These are phyloP conservation scores for Parelbella ahira DNA, from an alignment of 2,888 invertebrate genomes.

Conservation along the genomic window DNA sequence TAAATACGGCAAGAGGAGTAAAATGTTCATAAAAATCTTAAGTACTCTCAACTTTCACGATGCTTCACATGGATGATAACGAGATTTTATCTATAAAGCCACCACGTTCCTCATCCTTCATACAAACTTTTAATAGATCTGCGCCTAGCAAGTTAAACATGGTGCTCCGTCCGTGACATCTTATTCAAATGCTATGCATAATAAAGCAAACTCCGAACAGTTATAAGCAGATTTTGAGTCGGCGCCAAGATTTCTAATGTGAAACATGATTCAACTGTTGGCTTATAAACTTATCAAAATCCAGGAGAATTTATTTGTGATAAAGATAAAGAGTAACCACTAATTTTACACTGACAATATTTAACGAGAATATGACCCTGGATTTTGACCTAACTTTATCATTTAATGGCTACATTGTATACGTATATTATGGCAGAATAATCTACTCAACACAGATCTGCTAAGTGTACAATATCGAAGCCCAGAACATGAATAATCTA, in stretches of 20 bases:
- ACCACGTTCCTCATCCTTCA: slow-evolving; percentile 10
- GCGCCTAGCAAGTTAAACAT: slow-evolving; percentile 22
- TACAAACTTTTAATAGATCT: slow-evolving; percentile 24
- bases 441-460: too few species aligned
- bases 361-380: too few species aligned
- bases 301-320: background rate
- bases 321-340: too few species aligned
- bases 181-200: slow-evolving; percentile 26
- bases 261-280: slow-evolving; percentile 16
- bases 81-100: slow-evolving; percentile 13
- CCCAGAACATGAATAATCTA: too few species aligned
- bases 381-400: too few species aligned
- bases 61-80: slow-evolving; percentile 8
- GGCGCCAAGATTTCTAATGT: slow-evolving; percentile 21
- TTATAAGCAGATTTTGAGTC: slow-evolving; percentile 21
- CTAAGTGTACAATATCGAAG: too few species aligned
- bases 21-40: slow-evolving; percentile 6
- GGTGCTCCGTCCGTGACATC: slow-evolving; percentile 13
- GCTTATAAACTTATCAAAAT: slow-evolving; percentile 2
- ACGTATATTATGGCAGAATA: too few species aligned
- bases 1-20: background rate
- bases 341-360: too few species aligned
- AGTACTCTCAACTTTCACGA: background rate
- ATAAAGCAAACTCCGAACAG: slow-evolving; percentile 20
- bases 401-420: too few species aligned